Percentiles rank a stretch among this genome's conserved stretches.
Conservation (phyloP, 2,797 vertebrate genomes). For the Leptoclinus maculatus region DNA sequence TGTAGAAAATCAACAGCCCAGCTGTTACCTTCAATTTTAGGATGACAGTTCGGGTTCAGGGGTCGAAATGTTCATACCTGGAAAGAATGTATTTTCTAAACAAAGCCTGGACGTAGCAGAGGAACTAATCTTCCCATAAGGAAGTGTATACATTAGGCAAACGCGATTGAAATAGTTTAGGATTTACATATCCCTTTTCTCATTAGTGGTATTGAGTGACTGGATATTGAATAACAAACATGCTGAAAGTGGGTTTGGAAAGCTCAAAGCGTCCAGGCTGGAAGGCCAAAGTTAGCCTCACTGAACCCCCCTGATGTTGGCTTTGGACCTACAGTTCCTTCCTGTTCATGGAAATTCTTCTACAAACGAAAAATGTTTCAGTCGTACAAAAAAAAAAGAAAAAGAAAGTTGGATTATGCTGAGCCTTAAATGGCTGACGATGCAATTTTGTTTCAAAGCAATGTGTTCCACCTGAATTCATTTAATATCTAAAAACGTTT, state of each 20-base stretch:
- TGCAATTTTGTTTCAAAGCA: conserved; percentile 63
- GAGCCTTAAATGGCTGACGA: conserved; percentile 53
- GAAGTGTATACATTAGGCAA: conserved; percentile 67
- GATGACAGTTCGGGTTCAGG: conserved; percentile 16
- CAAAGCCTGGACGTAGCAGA: conserved; percentile 47
- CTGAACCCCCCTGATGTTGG: conserved; percentile 77
- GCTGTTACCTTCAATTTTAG: conserved; percentile 11
- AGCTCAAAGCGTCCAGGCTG: conserved; percentile 59
- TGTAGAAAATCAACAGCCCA: not conserved
- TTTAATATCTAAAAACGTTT: conserved; percentile 38
- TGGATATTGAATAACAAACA: conserved; percentile 81
- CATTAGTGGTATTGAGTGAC: conserved; percentile 74
- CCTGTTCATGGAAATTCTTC: conserved; percentile 82
- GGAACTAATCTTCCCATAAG: conserved; percentile 49
- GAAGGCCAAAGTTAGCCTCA: conserved; percentile 57
- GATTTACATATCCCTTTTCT: conserved; percentile 78
- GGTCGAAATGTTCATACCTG: conserved; percentile 54
- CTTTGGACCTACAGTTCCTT: conserved; percentile 82
- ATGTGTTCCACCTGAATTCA: conserved; percentile 49
- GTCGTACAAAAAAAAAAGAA: conserved; percentile 26
- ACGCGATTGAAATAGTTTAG: conserved; percentile 67
- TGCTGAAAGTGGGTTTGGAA: conserved; percentile 66
- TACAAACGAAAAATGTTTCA: conserved; percentile 62
- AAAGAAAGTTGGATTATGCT: conserved; percentile 40
- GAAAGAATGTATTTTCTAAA: conserved; percentile 64